These are phyloP conservation scores for Burhinus bistriatus DNA, from an alignment of 2,113 vertebrate genomes.

Conservation along the genomic window DNA sequence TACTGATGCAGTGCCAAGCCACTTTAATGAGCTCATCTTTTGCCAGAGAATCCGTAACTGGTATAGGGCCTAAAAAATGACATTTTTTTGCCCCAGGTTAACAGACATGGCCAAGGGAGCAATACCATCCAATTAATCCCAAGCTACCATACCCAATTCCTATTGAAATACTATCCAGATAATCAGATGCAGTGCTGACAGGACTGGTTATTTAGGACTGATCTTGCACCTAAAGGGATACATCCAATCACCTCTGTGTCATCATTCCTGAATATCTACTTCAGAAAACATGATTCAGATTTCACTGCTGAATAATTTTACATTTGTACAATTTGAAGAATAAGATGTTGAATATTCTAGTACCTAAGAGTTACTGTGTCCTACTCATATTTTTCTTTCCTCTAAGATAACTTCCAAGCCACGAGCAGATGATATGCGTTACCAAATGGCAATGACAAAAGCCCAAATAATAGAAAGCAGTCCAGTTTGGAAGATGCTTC, in stretches of 20 bases:
- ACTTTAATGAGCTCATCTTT: neutral
- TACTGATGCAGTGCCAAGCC: neutral
- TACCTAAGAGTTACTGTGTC: neutral
- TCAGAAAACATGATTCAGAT: neutral
- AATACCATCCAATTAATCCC: neutral
- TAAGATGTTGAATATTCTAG: neutral
- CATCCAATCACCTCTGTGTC: neutral
- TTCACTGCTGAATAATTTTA: neutral
- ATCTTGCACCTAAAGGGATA: neutral
- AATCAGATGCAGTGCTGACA: neutral
- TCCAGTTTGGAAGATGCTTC: slow-evolving; percentile 85
- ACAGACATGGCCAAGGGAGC: neutral
- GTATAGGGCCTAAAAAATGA: neutral
- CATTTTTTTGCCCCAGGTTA: neutral
- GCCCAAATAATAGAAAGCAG: slow-evolving; percentile 82
- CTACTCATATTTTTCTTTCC: neutral
- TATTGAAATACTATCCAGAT: neutral
- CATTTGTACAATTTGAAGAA: neutral
- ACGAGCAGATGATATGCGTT: slow-evolving; percentile 71
- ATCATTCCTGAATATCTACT: neutral
- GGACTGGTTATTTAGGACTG: neutral
- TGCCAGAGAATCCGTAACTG: neutral
- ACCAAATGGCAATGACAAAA: slow-evolving; percentile 79
- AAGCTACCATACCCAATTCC: neutral
- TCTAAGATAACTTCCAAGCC: slow-evolving; percentile 86